Base-by-base conservation (phyloP, 2,797 vertebrate genomes). In the Bovichtus variegatus region DNA sequence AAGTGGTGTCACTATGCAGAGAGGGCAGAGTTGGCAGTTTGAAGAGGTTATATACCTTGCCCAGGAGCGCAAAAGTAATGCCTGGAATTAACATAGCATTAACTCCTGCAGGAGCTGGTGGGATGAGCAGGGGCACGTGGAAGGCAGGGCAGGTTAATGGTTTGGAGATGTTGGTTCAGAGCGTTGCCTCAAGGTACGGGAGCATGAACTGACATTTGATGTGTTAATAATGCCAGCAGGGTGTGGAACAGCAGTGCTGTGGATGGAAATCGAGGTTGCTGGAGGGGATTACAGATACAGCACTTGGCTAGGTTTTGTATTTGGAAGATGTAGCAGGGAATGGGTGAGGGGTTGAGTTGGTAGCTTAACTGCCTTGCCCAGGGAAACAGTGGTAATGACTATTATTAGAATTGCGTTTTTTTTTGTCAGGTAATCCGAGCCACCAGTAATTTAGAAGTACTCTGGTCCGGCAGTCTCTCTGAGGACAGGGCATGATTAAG, bases 181-280 rank as follows among this genome's bases (percentile, higher is more conserved):
- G 80, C 13, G 40, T 78, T 51, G 80, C 90, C 87, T 82, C 36
- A 78, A 87, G 91, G 85, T 86, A 66, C 5, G 7, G 66, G 81
- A 79, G 80, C 80, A 79, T 55, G 73, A 77, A 55, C 78, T 88
- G 89, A 88, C 90, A 93, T 92, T 92, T 91, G 86, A 91, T 85
- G 88, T 89, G 82, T 87, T 90, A 88, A 91, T 91, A 80, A 87
- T 71, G 71, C 73, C 85, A 84, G 71, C 81, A 62, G 86, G 82
- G 74, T 65, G 74, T 34, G 54, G 78, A 78, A 78, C 69, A 64
- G 61, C 43, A 27, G 40, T 12, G 68, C 63, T 21, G 58, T 29
- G 71, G 70, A 34, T 76, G 58, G 65, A 38, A 86, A 87, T 72
- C 18, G 4, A 80, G 41, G 57, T 47, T 69, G 81, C 80, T 61